Evolutionary conservation across 2,797 vertebrate genomes (phyloP).

Genomic region (Pagetopsis macropterus): DNA sequence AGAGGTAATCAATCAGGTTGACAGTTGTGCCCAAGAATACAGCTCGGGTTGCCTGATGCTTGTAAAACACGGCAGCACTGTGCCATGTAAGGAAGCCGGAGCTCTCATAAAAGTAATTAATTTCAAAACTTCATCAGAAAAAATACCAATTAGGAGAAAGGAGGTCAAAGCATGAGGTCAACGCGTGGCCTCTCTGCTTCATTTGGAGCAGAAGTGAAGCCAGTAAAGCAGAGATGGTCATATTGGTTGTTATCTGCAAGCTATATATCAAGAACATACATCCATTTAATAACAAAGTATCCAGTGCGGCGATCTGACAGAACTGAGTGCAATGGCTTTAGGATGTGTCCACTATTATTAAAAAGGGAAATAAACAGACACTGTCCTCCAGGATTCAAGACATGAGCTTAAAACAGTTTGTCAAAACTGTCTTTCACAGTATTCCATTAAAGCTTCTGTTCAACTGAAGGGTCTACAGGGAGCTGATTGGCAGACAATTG

Average conservation of each 20-base stretch:
- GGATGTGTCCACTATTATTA: constrained; percentile 6
- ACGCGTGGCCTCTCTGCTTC: constrained; percentile 12
- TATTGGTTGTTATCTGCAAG: constrained; percentile 28
- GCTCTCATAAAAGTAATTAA: constrained; percentile 54
- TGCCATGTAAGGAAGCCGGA: constrained; percentile 9
- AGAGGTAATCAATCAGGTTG: constrained; percentile 76
- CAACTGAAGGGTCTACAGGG: neutral
- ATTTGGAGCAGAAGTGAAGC: constrained; percentile 40
- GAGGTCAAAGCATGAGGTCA: constrained; percentile 34
- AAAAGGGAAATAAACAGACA: constrained; percentile 23
- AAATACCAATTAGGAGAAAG: constrained; percentile 63
- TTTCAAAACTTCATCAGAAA: constrained; percentile 48
- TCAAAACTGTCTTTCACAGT: constrained; percentile 31
- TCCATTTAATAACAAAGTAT: constrained; percentile 28
- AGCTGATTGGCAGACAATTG: constrained; percentile 7
- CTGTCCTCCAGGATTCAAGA: constrained; percentile 22
- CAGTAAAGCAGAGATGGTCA: constrained; percentile 31
- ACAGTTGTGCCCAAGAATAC: constrained; percentile 44
- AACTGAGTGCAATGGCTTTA: neutral
- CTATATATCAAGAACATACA: neutral
- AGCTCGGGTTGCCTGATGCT: constrained; percentile 31
- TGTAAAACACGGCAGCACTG: constrained; percentile 31
- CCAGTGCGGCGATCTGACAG: neutral
- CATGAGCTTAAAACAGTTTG: constrained; percentile 23
- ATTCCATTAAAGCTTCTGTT: constrained; percentile 16